Evolutionary conservation across 2,797 vertebrate genomes (phyloP), one percentile per base, ranked within the genome.

Genomic region (Phyllotis vaccarum): DNA sequence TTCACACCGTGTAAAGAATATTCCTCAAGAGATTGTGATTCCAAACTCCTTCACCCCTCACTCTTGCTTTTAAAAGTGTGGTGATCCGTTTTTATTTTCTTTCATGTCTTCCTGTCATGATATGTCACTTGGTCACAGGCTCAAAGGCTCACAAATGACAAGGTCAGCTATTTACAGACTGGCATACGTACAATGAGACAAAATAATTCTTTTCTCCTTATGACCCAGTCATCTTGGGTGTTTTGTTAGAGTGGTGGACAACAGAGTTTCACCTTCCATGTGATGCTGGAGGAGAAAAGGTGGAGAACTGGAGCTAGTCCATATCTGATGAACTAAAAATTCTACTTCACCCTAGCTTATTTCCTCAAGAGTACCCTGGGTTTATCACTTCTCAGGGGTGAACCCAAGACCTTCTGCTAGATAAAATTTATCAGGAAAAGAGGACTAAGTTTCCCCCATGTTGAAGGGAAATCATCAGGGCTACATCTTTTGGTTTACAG

Each of bases 241-340:
- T 34, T 78, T 68, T 72, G 40, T 72, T 86, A 29, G 3, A 21
- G 2, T 29, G 3, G 49, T n/a, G 2, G 31, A 21, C 56, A 79
- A 27, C 34, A 43, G 49, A 21, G 29, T 29, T 10, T 10, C 29
- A n/a, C 27, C 31, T 46, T 89, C 56, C 11, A 27, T 54, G 17
- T 21, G 54, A 3, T 31, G 37, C 5, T 74, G 0, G 3, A 49
- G 24, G 54, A 22, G 6, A 22, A 24, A 94, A 8, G 17, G 16
- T 64, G 1, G 0, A 0, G 10, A 72, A 16, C 49, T 9, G 40
- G 3, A 60, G 3, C 16, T 52, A 6, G 0, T 17, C 6, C 27
- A 22, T 2, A 22, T n/a, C 40, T 11, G 4, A 2, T 31, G 31
- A 9, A 74, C 62, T 37, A 0, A 31, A 58, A 68, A 87, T 54